Percentiles rank a stretch among this genome's conserved stretches.
phyloP scores from a whole-genome alignment of 2,888 invertebrate genomes.

The Ptychoptera contaminata region DNA sequence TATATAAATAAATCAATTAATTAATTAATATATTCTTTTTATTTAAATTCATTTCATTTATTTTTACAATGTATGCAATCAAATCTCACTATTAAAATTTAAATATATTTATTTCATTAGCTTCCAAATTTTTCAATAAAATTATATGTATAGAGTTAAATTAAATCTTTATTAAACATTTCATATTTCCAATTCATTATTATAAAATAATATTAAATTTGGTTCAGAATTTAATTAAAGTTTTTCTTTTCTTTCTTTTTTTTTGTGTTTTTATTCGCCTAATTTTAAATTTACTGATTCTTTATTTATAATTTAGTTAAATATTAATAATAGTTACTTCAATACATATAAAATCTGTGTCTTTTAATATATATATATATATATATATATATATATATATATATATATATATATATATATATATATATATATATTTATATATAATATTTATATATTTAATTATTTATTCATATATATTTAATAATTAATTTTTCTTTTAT shows the following conservation, averaged over 20 bases:
- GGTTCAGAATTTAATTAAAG: neutral
- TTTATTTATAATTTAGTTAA: constrained; percentile 1
- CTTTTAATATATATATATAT: constrained; percentile 2
- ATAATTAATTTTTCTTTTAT: constrained; percentile 4
- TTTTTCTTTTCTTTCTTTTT: neutral
- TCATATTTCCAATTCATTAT: too few species aligned
- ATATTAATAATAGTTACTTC: constrained; percentile 1
- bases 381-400: constrained; percentile 2
- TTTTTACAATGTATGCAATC: too few species aligned
- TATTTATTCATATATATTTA: constrained; percentile 2
- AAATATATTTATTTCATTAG: too few species aligned
- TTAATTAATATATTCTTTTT: too few species aligned
- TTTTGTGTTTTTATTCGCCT: neutral
- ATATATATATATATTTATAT: neutral
- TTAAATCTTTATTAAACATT: too few species aligned
- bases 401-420: constrained; percentile 1
- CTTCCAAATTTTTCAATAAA: too few species aligned
- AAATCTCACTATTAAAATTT: too few species aligned
- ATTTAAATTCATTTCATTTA: too few species aligned
- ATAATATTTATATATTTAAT: neutral
- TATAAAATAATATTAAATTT: neutral
- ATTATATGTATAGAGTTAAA: too few species aligned
- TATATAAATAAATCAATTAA: too few species aligned
- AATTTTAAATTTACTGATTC: neutral
- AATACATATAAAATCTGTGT: constrained; percentile 10